Evolutionary conservation across 2,113 vertebrate species (phyloP), one percentile per base, ranked within the genome.

Genomic region (Callorhinus ursinus): DNA sequence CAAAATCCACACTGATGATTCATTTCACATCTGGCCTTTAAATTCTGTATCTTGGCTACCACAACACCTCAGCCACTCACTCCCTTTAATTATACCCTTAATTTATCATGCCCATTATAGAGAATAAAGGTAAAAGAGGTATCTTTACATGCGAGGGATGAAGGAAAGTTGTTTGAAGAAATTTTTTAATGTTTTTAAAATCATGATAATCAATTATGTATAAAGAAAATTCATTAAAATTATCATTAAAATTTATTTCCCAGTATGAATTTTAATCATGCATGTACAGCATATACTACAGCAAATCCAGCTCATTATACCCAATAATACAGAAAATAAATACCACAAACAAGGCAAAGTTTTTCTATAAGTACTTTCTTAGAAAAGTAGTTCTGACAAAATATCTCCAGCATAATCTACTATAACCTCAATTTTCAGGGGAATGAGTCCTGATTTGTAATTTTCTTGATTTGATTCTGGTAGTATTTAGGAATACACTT

Each of bases 361-460:
- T 88, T 94, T 49, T 90, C 55, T n/a, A 28, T 36, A 87, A 1
- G 4, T 63, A 98, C 98, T 97, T 98, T 90, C 96, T 83, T 95
- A 98, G 83, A 96, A 97, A 87, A 90, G 97, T 11, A 98, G 55
- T 21, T 96, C 51, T 95, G 96, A 92, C 92, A 98, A 96, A 97
- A 98, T 93, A 88, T 96, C 96, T 93, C 97, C 96, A 90, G 85
- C 95, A 82, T 98, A 98, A n/a, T 89, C 72, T 88, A 98, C 39
- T 59, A 98, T 93, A 88, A 98, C 53, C 33, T 94, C 71, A 61
- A 88, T 98, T 81, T 97, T 97, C 88, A 98, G 24, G 57, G 97
- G 67, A 42, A 98, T 98, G 51, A 98, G 86, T 71, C 97, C 91
- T 83, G 83, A 81, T 19, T 46, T 93, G 57, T 95, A 82, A 91